Base-by-base conservation (phyloP, 2,113 vertebrate species). In the Tiliqua scincoides region DNA sequence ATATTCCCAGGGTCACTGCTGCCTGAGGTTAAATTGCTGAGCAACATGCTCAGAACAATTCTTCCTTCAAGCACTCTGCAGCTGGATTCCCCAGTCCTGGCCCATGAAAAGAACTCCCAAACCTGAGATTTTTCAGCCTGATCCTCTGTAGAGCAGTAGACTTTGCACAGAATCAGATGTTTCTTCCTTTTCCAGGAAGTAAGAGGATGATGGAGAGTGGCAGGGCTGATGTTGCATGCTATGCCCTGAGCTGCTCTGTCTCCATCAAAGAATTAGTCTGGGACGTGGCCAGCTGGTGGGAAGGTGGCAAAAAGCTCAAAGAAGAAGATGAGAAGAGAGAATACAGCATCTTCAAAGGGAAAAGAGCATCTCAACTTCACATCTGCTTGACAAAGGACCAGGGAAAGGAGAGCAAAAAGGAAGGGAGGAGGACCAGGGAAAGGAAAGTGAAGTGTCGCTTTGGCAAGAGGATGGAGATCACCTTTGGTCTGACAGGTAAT, bases 261-360 rank as follows among this genome's bases (percentile, higher is more conserved):
- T 25, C 20, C 1, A n/a, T 82, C 0, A 23, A 82, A 21, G 2
- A 54, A 25, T 68, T 84, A 21, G 76, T 12, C 32, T 86, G 82
- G 65, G 82, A 91, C 15, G 87, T 83, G 15, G 87, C 93, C 79
- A 82, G 48, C 21, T 95, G 95, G 93, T 59, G 80, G 79, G 93
- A 93, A 76, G 93, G 86, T 4, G 83, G 30, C n/a, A 76, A 87
- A 6, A 25, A 59, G 0, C 89, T 94, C 43, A 67, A 32, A 40
- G 20, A 57, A 11, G 12, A 3, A 71, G 65, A 71, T 1, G 8
- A 57, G 71, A 86, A 48, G 67, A 90, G 88, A n/a, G 48, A 3
- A 7, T 27, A 30, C 11, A 82, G 79, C 73, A 27, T 88, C 68
- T 94, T 94, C 67, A 91, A 62, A 85, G 40, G 88, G 0, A 15